Evolutionary conservation across 2,888 invertebrate genomes (phyloP).

Genomic region (Leptopterna dolabrata): DNA sequence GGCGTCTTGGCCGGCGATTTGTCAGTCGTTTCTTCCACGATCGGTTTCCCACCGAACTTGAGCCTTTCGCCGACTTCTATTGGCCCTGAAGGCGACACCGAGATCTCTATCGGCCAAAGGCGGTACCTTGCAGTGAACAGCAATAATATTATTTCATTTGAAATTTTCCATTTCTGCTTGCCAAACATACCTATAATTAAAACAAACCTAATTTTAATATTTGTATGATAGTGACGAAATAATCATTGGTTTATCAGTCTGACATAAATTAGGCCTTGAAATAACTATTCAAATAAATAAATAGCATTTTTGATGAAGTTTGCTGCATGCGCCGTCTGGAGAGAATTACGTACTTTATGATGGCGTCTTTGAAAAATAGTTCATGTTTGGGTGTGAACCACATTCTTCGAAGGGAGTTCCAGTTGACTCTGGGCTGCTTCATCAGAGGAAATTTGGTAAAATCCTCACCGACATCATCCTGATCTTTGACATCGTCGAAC

Average conservation of each 20-base stretch:
- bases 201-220: no score
- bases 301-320: no score
- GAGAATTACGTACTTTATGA: slow-evolving; percentile 45
- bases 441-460: slow-evolving; percentile 20
- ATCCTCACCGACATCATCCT: slow-evolving; percentile 20
- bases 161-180: no score
- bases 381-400: slow-evolving; percentile 46
- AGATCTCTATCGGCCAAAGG: slow-evolving; percentile 57
- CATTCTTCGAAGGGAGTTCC: slow-evolving; percentile 56
- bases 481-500: slow-evolving; percentile 44
- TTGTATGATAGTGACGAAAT: no score
- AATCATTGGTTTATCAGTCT: no score
- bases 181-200: no score
- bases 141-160: no score
- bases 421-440: slow-evolving; percentile 56
- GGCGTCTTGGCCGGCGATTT: neutral
- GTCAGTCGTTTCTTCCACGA: neutral
- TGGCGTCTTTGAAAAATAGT: slow-evolving; percentile 41
- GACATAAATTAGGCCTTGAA: no score
- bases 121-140: slow-evolving; percentile 28
- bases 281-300: no score
- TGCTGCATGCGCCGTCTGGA: no score
- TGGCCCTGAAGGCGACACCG: slow-evolving; percentile 42
- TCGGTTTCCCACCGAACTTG: neutral
- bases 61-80: slow-evolving; percentile 10